Base-by-base conservation (phyloP, 2,888 invertebrate genomes). In the Melipona bicolor region DNA sequence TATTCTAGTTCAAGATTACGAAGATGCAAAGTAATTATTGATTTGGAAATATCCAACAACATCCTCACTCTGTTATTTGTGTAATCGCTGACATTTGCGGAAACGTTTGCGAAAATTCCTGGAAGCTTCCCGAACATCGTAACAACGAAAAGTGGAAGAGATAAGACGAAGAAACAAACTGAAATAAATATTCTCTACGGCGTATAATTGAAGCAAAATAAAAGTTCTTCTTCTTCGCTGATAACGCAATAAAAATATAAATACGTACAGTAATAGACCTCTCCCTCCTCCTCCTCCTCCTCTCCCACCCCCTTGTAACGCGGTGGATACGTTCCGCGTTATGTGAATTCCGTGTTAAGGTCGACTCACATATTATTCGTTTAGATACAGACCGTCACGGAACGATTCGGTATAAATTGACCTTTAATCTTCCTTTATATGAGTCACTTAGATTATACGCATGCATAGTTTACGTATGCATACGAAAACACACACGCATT, bases 11-110 rank as follows among this genome's bases (percentile, higher is more conserved):
- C 80, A 79, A 84, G 69, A 89, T 86, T 86, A 87, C 82, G 59
- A 85, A 84, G 81, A 87, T 69, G 15, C 77, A 24, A 72, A 79
- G 71, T 89, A 89, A 89, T 87, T 84, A 88, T 87, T 88, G 79
- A 89, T 89, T 87, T 84, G 74, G 76, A 84, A 88, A 85, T 69
- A 76, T 24, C 43, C 43, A 43, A 43, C 27, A 61, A 17, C 11
- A 27, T 72, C 71, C 32, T 49, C n/a, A 71, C 65, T 69, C 52
- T 87, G 77, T 87, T 43, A 89, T 89, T 89, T 87, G 36, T 36
- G 24, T 89, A 85, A 89, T 89, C 70, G 79, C 59, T 43, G 80
- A 24, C n/a, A 27, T 54, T 77, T 49, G 50, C 72, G 79, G 67
- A 75, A 76, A 65, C 68, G 81, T 74, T 88, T 86, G 80, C 72